These are phyloP conservation scores for Lithobates sylvaticus DNA, from an alignment of 2,797 vertebrate genomes.

Conservation along the genomic window DNA sequence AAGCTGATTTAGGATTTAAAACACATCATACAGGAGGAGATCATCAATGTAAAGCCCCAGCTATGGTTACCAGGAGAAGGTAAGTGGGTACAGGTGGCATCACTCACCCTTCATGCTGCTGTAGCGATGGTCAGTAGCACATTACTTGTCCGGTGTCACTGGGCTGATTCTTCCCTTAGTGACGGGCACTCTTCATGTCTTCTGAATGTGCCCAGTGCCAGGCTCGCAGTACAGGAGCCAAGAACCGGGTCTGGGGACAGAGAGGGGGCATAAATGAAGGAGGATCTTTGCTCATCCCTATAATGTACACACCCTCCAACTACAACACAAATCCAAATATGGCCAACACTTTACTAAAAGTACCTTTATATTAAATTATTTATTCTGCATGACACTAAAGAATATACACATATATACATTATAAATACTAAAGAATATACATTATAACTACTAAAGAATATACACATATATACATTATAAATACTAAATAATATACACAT, in stretches of 20 bases:
- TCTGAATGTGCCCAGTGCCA: neutral
- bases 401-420: neutral
- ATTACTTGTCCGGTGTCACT: neutral
- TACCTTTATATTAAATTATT: too few species aligned
- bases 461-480: too few species aligned
- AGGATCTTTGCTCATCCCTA: constrained; percentile 17
- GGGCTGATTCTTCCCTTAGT: neutral
- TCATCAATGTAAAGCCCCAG: too few species aligned
- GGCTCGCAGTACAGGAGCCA: neutral
- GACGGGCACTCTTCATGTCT: constrained; percentile 29
- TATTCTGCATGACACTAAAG: neutral
- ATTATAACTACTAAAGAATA: too few species aligned
- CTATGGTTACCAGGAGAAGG: too few species aligned
- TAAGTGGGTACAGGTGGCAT: neutral
- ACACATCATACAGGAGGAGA: too few species aligned
- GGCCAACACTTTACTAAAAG: neutral
- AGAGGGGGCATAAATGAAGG: constrained; percentile 2
- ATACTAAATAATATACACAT: too few species aligned
- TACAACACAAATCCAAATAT: constrained; percentile 21
- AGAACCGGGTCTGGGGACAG: constrained; percentile 18
- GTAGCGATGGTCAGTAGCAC: neutral
- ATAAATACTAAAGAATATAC: too few species aligned
- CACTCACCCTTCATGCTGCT: constrained; percentile 52
- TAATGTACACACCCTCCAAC: constrained; percentile 32
- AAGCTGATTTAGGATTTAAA: too few species aligned